Base-by-base conservation (phyloP, 1,140 invertebrate genomes). In the Lordiphosa stackelbergi region DNA sequence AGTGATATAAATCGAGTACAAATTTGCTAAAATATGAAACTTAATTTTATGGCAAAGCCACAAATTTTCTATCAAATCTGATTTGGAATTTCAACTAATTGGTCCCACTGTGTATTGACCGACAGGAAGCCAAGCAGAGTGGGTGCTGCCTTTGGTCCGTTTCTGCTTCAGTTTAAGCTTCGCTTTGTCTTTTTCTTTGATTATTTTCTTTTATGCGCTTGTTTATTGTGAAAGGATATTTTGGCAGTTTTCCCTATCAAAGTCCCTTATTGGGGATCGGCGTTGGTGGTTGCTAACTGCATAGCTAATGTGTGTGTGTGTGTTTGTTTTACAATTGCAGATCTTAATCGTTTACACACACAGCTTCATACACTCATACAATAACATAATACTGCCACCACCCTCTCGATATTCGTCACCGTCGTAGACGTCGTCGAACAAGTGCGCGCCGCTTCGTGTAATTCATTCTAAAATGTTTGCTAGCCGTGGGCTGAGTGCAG, bases 301-400 rank as follows among this genome's bases (percentile, higher is more conserved):
- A 38, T 47, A 34, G 53, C 52, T 64, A n/a, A n/a, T n/a, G n/a
- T n/a, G n/a, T 38, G 62, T 66, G 36, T 41, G 54, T 31, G 43
- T 73, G 38, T 74, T 62, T 69, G 48, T 47, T 28, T 64, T 58
- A 75, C 53, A 81, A 64, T 81, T 81, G 54, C 77, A 81, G 77
- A 77, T 81, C 54, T 56, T 62, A 56, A 65, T 63, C 64, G 54
- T 78, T 57, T 46, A 66, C 11, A 61, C 38, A 36, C 35, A 51
- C 49, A 37, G 12, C 24, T 11, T 31, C 37, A 42, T 41, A 41
- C 37, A 48, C 49, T 51, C 34, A 66, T 35, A 61, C 49, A 66
- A 53, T 60, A 75, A 71, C 74, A 60, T 59, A 66, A 53, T 73
- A 81, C 75, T 81, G 77, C 77, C 77, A 77, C 41, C 47, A 54